Percentiles rank a stretch among this genome's conserved stretches.
phyloP scores from a whole-genome alignment of 2,113 vertebrate genomes.

The Archocentrus centrarchus region DNA sequence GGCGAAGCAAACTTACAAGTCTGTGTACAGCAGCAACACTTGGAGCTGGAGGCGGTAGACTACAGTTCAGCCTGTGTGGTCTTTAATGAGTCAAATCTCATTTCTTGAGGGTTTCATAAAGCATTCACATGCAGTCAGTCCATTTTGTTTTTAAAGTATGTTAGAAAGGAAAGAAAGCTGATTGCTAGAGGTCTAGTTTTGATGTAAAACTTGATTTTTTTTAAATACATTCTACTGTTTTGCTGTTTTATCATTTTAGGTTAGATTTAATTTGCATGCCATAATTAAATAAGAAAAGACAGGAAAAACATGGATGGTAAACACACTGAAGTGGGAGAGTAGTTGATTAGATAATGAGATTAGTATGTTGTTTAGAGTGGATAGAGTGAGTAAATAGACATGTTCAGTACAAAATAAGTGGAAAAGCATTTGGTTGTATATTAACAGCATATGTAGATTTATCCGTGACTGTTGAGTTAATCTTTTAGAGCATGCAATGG shows the following conservation, averaged over 20 bases:
- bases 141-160: neutral
- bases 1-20: constrained; percentile 79
- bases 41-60: constrained; percentile 81
- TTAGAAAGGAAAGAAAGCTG: neutral
- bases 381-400: neutral
- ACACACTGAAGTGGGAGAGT: constrained; percentile 26
- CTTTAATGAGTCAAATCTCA: constrained; percentile 4
- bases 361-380: constrained; percentile 32
- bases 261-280: constrained; percentile 31
- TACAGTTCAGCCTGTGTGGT: neutral
- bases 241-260: neutral
- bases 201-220: neutral
- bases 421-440: neutral
- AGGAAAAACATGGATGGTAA: neutral
- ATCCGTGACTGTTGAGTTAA: no score
- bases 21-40: constrained; percentile 78
- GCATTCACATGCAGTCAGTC: constrained; percentile 5
- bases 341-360: neutral
- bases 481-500: no score
- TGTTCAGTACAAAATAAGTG: neutral
- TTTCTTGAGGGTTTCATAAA: neutral
- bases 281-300: constrained; percentile 19
- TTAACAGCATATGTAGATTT: neutral
- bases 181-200: neutral
- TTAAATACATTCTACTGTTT: neutral